Evolutionary conservation across 2,113 vertebrate genomes (phyloP).

Genomic region (Chrysemys picta): DNA sequence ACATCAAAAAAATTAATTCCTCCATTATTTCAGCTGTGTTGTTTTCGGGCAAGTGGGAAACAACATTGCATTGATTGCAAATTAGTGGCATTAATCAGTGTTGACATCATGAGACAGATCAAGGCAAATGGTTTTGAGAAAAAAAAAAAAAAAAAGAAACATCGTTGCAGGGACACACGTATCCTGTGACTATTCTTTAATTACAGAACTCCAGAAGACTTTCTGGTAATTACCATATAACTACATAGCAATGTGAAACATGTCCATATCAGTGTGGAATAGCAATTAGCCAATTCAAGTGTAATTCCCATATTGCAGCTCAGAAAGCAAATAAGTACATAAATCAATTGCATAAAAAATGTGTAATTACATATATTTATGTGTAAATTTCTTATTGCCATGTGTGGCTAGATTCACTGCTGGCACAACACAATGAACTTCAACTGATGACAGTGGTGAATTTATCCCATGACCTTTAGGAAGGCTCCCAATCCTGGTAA

Average conservation of each 20-base stretch:
- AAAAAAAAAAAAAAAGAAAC: conserved; percentile 16
- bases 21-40: neutral
- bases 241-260: neutral
- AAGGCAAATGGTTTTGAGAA: neutral
- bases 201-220: conserved; percentile 5
- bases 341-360: neutral
- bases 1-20: neutral
- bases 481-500: neutral
- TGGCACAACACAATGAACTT: neutral
- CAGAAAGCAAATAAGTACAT: neutral
- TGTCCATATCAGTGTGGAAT: conserved; percentile 8
- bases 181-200: conserved; percentile 36
- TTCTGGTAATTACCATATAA: conserved; percentile 6
- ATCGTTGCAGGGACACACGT: conserved; percentile 3
- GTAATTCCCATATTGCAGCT: neutral
- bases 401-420: neutral
- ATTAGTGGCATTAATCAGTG: neutral
- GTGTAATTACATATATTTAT: neutral
- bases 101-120: neutral
- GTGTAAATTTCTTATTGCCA: neutral
- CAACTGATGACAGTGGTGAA: neutral
- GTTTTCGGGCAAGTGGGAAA: neutral
- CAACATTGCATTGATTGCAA: neutral
- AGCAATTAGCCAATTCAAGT: neutral
- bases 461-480: accelerated